Evolutionary conservation across 2,888 invertebrate genomes (phyloP).

Genomic region (Graphium colonna): DNA sequence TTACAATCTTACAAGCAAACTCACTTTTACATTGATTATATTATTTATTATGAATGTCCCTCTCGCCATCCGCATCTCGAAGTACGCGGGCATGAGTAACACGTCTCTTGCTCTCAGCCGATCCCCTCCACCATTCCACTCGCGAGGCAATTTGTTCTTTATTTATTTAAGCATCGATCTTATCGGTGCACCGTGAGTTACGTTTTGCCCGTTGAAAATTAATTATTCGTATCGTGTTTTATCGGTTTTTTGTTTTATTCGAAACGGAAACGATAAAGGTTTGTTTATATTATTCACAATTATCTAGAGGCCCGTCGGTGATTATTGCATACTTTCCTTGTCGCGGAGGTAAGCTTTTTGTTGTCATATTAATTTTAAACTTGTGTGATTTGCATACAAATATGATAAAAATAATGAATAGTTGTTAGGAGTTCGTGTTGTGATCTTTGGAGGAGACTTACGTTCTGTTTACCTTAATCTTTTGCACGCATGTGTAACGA

Average conservation of each 20-base stretch:
- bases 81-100: constrained; percentile 1
- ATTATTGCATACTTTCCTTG: no score
- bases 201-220: neutral
- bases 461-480: no score
- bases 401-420: no score
- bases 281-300: neutral
- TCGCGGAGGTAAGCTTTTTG: no score
- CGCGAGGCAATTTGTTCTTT: constrained; percentile 13
- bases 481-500: no score
- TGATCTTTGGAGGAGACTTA: no score
- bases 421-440: no score
- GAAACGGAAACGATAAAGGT: neutral
- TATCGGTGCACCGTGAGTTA: constrained; percentile 5
- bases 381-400: no score
- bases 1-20: neutral
- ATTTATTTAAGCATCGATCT: constrained; percentile 10
- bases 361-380: no score
- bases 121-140: neutral
- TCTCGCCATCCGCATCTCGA: constrained; percentile 5
- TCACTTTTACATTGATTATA: no score
- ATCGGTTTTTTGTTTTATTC: neutral
- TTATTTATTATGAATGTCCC: no score
- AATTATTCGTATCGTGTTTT: neutral
- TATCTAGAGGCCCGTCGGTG: no score
- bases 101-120: neutral